Evolutionary conservation across 2,797 vertebrate genomes (phyloP).

Genomic region (Melanotaenia pygmaea): DNA sequence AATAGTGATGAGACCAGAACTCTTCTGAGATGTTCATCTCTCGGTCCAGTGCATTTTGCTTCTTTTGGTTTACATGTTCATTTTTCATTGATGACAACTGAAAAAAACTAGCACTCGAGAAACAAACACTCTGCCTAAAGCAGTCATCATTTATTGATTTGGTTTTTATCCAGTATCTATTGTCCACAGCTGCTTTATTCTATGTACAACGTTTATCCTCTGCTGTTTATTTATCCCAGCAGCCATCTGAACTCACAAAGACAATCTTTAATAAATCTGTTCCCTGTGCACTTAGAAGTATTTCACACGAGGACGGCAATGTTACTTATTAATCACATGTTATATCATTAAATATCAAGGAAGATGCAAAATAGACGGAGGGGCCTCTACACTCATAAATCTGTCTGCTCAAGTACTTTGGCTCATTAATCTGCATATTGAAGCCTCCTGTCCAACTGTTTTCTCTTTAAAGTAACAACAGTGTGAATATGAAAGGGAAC

Average conservation of each 20-base stretch:
- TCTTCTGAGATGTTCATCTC: too few relatives aligned
- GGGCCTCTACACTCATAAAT: neutral
- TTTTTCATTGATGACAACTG: too few relatives aligned
- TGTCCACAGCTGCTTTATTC: neutral
- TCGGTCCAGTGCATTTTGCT: too few relatives aligned
- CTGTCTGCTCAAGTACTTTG: neutral
- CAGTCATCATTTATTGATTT: too few relatives aligned
- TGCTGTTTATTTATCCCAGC: neutral
- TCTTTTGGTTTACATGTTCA: too few relatives aligned
- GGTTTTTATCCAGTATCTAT: neutral
- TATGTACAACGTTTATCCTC: neutral
- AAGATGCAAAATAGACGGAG: neutral
- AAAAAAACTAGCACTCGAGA: too few relatives aligned
- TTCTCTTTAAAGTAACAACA: neutral
- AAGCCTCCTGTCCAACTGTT: neutral
- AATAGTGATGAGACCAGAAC: too few relatives aligned
- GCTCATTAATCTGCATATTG: neutral
- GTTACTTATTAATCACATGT: neutral
- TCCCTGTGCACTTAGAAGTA: neutral
- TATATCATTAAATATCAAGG: neutral
- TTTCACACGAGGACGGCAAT: neutral
- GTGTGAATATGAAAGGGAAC: neutral
- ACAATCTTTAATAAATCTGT: neutral
- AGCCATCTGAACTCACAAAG: neutral
- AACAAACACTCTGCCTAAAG: too few relatives aligned